phyloP scores from a whole-genome alignment of 2,113 vertebrate genomes.

The Rostratula benghalensis region DNA sequence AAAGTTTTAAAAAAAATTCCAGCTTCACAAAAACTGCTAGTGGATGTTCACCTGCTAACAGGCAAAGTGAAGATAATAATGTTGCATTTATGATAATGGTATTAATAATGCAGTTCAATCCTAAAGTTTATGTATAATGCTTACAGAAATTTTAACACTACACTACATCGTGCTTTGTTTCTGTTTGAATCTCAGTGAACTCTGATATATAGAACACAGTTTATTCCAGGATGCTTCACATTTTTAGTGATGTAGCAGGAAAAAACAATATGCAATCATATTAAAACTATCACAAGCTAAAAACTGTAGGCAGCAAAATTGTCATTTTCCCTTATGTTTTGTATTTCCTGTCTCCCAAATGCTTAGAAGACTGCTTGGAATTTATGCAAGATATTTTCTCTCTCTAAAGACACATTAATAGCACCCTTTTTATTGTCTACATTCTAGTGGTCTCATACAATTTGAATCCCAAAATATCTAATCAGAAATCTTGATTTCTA shows the following conservation, averaged over 20 bases:
- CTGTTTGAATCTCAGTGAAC: not conserved
- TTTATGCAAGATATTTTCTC: not conserved
- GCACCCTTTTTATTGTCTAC: not conserved
- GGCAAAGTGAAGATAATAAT: not conserved
- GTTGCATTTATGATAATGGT: not conserved
- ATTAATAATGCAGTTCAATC: not conserved
- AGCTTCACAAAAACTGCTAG: not conserved
- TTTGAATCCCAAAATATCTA: constrained; percentile 71
- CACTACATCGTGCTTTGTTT: not conserved
- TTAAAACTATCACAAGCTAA: not conserved
- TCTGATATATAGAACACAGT: not conserved
- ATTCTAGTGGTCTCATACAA: not conserved
- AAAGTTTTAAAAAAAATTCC: not conserved
- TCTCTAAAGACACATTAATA: constrained; percentile 57
- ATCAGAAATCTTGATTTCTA: constrained; percentile 73
- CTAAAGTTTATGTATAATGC: not conserved
- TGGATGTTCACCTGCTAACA: not conserved
- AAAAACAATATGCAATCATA: not conserved
- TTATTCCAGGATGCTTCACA: not conserved
- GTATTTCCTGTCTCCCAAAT: not conserved
- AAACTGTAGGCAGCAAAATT: not conserved
- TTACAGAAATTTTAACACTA: not conserved
- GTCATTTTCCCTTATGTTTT: not conserved
- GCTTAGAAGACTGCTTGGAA: not conserved
- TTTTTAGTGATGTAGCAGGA: not conserved